Evolutionary conservation across 1,140 invertebrate species (phyloP).

Genomic region (silkworm (Bombyx mori)): DNA sequence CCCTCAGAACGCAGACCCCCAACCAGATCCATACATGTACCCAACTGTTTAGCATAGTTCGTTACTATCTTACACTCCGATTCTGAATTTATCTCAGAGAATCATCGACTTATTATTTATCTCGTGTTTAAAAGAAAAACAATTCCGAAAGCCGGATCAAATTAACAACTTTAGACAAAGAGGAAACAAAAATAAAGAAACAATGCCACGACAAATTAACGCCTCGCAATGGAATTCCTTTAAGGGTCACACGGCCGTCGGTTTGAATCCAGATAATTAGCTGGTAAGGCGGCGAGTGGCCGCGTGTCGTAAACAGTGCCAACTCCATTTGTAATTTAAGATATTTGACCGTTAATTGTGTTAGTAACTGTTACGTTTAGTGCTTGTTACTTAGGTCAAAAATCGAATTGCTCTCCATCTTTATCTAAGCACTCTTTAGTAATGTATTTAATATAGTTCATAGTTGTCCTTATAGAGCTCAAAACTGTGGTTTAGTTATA

Average conservation of each 20-base stretch:
- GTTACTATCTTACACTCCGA: constrained; percentile 28
- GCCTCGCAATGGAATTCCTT: constrained; percentile 29
- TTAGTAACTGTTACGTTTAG: constrained; percentile 58
- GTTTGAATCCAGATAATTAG: constrained; percentile 51
- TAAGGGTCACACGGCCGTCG: constrained; percentile 38
- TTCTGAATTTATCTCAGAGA: no score
- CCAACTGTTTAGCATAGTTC: constrained; percentile 57
- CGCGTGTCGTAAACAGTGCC: constrained; percentile 42
- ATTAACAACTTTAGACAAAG: background rate
- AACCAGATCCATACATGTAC: constrained; percentile 34
- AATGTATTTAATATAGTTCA: constrained; percentile 39
- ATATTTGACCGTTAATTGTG: constrained; percentile 57
- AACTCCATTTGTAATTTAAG: constrained; percentile 58
- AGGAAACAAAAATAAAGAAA: constrained; percentile 9
- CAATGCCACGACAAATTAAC: constrained; percentile 27
- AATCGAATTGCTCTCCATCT: constrained; percentile 24
- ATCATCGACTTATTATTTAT: no score
- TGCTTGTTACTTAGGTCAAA: constrained; percentile 54
- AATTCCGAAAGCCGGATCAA: background rate
- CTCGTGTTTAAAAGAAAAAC: no score
- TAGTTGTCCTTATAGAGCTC: constrained; percentile 37
- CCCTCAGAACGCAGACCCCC: constrained; percentile 59
- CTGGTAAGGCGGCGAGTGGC: constrained; percentile 48
- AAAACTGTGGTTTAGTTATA: constrained; percentile 37
- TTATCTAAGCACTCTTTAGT: constrained; percentile 33